These are phyloP conservation scores for Siphlonurus alternatus DNA, from an alignment of 2,888 invertebrate genomes.

Conservation along the genomic window DNA sequence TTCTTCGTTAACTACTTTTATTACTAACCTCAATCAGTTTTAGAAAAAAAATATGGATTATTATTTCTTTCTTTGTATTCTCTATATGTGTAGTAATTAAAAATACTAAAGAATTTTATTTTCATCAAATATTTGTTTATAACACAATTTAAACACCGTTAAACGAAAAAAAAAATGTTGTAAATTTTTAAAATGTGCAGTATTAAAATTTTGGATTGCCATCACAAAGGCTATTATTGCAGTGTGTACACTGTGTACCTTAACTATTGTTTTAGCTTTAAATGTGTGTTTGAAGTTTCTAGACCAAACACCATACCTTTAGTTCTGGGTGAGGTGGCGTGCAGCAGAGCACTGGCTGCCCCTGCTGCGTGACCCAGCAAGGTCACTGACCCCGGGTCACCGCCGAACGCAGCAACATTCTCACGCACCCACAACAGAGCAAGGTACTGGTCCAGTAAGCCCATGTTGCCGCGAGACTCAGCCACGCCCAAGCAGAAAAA, in stretches of 20 bases:
- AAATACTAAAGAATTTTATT: no score
- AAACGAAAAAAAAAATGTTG: no score
- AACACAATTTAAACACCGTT: no score
- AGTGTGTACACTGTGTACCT: slow-evolving; percentile 5
- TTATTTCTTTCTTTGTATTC: no score
- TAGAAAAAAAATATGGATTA: neutral
- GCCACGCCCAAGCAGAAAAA: slow-evolving; percentile 39
- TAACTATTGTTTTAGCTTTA: neutral
- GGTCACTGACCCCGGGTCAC: slow-evolving; percentile 61
- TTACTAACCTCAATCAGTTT: neutral
- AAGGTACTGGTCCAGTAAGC: slow-evolving; percentile 68
- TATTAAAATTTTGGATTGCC: no score
- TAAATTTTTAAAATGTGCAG: no score
- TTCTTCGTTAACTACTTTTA: no score
- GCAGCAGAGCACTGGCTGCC: slow-evolving; percentile 48
- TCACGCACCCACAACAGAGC: slow-evolving; percentile 60
- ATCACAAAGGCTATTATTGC: neutral
- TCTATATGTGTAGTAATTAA: no score
- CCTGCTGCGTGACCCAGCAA: slow-evolving; percentile 69
- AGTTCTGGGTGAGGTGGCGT: slow-evolving; percentile 48
- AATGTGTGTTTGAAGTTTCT: no score
- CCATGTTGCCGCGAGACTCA: slow-evolving; percentile 63
- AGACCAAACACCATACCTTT: slow-evolving; percentile 30
- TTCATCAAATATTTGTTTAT: no score
- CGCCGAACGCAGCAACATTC: slow-evolving; percentile 63